phyloP scores from a whole-genome alignment of 2,113 vertebrate genomes.

The Clinocottus analis region DNA sequence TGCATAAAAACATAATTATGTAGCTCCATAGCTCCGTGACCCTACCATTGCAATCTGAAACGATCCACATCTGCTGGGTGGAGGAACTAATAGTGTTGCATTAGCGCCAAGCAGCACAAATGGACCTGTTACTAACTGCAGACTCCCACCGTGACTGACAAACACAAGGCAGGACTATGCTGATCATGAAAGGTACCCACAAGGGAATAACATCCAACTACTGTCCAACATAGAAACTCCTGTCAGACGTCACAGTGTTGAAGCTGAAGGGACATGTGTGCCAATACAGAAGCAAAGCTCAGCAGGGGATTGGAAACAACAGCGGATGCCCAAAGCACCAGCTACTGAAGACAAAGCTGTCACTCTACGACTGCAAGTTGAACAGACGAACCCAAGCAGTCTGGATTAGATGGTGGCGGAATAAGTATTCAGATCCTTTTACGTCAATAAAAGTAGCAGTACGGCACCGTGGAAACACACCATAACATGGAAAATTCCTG shows the following conservation, averaged over 20 bases:
- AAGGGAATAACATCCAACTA: constrained; percentile 27
- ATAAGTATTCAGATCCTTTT: constrained; percentile 5
- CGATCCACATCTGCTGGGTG: constrained; percentile 25
- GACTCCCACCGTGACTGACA: constrained; percentile 18
- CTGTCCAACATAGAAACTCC: constrained; percentile 33
- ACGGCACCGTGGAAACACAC: neutral
- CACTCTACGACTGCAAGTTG: constrained; percentile 13
- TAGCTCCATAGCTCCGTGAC: neutral
- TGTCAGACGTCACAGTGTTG: constrained; percentile 56
- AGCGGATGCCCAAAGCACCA: constrained; percentile 35
- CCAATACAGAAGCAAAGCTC: constrained; percentile 37
- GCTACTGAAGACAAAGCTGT: constrained; percentile 49
- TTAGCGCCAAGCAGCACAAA: constrained; percentile 32
- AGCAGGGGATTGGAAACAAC: constrained; percentile 46
- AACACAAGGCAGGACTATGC: constrained; percentile 24
- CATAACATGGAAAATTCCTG: neutral
- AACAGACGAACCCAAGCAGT: constrained; percentile 36
- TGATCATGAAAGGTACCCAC: constrained; percentile 39
- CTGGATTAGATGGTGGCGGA: constrained; percentile 19
- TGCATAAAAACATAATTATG: constrained; percentile 11
- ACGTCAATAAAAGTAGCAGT: neutral
- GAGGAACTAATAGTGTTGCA: constrained; percentile 27
- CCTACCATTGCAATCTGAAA: constrained; percentile 21
- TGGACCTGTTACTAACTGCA: constrained; percentile 24
- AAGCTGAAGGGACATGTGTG: constrained; percentile 53